A percentile compares a stretch with the other conserved stretches of the same genome.
Conservation (phyloP, 2,888 invertebrate species). For the Hyposoter didymator region DNA sequence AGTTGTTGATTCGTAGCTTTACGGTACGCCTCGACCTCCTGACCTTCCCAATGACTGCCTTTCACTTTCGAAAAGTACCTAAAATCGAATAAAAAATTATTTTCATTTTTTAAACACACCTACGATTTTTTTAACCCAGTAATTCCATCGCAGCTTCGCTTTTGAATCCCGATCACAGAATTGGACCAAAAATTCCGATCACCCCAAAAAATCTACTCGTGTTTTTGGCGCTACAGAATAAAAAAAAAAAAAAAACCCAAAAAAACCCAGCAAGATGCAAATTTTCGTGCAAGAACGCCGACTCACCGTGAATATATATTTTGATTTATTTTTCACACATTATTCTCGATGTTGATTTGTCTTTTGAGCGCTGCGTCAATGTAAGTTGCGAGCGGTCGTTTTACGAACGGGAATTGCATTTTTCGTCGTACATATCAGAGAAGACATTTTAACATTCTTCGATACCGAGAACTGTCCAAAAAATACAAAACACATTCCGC, state of each 20-base stretch:
- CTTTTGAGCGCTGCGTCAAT: slow-evolving; percentile 43
- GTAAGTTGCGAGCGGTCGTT: slow-evolving; percentile 38
- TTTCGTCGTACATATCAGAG: slow-evolving; percentile 68
- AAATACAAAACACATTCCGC: slow-evolving; percentile 67
- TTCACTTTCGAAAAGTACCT: slow-evolving; percentile 85
- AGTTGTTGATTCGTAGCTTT: slow-evolving; percentile 72
- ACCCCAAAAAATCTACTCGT: slow-evolving; percentile 3
- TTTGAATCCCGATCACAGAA: background rate
- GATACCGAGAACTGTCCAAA: slow-evolving; percentile 75
- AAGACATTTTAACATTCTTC: slow-evolving; percentile 76
- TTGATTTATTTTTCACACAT: background rate
- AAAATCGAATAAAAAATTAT: slow-evolving; percentile 58
- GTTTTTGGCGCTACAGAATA: background rate
- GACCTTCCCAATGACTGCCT: slow-evolving; percentile 88
- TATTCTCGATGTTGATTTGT: slow-evolving; percentile 16
- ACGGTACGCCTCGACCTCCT: slow-evolving; percentile 86
- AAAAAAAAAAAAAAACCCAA: too few species aligned
- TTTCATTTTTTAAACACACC: background rate
- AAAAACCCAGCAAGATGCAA: slow-evolving; percentile 22
- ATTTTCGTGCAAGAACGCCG: slow-evolving; percentile 35
- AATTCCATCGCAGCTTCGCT: background rate
- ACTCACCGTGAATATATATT: slow-evolving; percentile 43
- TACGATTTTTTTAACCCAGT: background rate
- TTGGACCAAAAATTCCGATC: background rate
- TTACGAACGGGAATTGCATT: slow-evolving; percentile 48